phyloP scores from a whole-genome alignment of 2,888 invertebrate species.

The Callyntrura guangdongensis region DNA sequence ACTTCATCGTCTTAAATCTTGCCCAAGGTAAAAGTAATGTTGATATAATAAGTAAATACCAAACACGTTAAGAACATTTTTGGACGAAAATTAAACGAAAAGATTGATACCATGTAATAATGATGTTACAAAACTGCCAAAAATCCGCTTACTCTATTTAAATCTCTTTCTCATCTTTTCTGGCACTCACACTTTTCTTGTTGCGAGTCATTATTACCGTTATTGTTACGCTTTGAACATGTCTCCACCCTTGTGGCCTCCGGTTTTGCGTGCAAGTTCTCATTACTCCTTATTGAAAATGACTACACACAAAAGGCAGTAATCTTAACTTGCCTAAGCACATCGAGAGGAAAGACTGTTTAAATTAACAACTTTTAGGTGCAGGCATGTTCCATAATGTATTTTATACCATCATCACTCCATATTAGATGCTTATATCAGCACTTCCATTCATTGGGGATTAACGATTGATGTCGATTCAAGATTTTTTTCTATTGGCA shows the following conservation, averaged over 20 bases:
- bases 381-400: too few relatives aligned
- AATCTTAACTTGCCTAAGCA: neutral
- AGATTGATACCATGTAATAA: neutral
- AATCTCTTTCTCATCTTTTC: neutral
- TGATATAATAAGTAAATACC: neutral
- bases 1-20: neutral
- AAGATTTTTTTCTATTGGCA: too few relatives aligned
- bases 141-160: conserved; percentile 2
- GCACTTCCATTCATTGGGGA: too few relatives aligned
- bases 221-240: conserved; percentile 2
- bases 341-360: neutral
- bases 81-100: neutral
- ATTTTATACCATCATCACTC: too few relatives aligned
- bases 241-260: conserved; percentile 26
- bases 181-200: conserved; percentile 4
- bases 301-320: neutral
- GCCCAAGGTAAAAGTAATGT: neutral
- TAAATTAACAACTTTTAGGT: too few relatives aligned
- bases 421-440: too few relatives aligned
- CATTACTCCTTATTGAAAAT: neutral
- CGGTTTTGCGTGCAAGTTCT: neutral
- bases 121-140: neutral
- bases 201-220: neutral
- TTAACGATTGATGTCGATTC: too few relatives aligned
- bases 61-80: neutral